Base-by-base conservation (phyloP, 2,797 vertebrate species). In the Acanthornis magna region DNA sequence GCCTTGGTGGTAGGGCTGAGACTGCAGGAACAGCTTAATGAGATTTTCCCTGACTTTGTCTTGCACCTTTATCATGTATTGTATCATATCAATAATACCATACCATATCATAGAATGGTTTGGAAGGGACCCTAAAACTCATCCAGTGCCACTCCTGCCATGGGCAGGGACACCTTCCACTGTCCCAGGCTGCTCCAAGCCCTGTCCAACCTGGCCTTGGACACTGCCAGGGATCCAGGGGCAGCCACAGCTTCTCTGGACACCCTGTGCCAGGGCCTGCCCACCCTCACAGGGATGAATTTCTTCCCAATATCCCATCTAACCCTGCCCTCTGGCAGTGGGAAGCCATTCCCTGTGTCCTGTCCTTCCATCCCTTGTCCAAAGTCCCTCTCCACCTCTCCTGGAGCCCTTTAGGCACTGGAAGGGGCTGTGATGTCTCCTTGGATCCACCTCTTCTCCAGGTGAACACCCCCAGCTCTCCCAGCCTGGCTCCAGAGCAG, bases 201-300 rank as follows among this genome's bases (percentile, higher is more conserved):
- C 25, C 8, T 0, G 0, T 61, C 34, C 47, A 36, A 0, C 10
- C 8, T 20, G 40, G 5, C 18, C 30, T 48, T 0, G 77, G 0
- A 22, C 26, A 17, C 26, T 50, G 3, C 26, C 55, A 82, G 42
- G 13, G 16, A 42, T 60, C 36, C 58, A 38, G 54, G 21, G 1
- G 9, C 48, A 48, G 26, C 42, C 26, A 10, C 40, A 68, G 18
- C 18, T 74, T 1, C 77, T 48, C 30, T 65, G 66, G 57, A 8
- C 32, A 55, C 0, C 0, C 27, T 74, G 8, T 67, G 26, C 18
- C 54, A 68, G 34, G 30, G 15, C 1, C 38, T 47, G 1, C 0
- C 0, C 22, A 1, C 4, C 29, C 42, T 68, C 26, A 0, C 18
- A 81, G 15, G 17, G 5, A 34, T 1, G 0, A 7, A 42, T 74